Conservation (phyloP, 2,888 invertebrate genomes). For the Rhorus exstirpatorius region DNA sequence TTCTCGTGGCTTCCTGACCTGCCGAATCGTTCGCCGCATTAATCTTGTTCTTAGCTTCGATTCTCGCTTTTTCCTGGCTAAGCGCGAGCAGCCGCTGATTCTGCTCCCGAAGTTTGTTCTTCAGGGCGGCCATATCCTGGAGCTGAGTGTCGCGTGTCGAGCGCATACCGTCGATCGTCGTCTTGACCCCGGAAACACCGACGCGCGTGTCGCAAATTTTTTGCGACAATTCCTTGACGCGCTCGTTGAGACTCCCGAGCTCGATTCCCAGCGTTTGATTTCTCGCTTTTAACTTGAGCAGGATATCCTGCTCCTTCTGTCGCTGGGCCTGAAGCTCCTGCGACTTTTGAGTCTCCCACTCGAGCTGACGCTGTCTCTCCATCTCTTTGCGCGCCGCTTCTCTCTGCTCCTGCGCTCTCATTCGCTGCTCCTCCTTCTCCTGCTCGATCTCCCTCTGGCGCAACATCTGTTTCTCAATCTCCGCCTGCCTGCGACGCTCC, state of each 20-base stretch:
- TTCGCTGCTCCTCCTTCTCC: conserved; percentile 92
- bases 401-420: conserved; percentile 92
- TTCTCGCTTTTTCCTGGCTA: conserved; percentile 93
- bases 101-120: conserved; percentile 93
- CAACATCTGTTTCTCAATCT: conserved; percentile 93
- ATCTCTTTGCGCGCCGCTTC: conserved; percentile 95
- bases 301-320: conserved; percentile 94
- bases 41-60: conserved; percentile 91
- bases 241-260: conserved; percentile 88
- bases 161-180: conserved; percentile 98
- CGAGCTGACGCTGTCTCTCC: conserved; percentile 97
- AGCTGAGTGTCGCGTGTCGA: conserved; percentile 96
- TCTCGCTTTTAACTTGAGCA: conserved; percentile 94
- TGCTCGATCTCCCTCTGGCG: conserved; percentile 92
- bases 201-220: conserved; percentile 94
- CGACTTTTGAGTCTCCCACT: conserved; percentile 97
- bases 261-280: conserved; percentile 94
- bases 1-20: conserved; percentile 88
- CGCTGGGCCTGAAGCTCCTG: conserved; percentile 95
- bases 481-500: conserved; percentile 94
- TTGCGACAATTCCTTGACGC: conserved; percentile 92
- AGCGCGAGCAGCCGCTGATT: conserved; percentile 93
- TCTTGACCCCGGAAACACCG: conserved; percentile 96
- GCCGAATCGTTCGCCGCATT: conserved; percentile 86
- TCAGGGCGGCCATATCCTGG: conserved; percentile 94